Evolutionary conservation across 2,888 invertebrate genomes (phyloP).

Genomic region (Harpalus rufipes): DNA sequence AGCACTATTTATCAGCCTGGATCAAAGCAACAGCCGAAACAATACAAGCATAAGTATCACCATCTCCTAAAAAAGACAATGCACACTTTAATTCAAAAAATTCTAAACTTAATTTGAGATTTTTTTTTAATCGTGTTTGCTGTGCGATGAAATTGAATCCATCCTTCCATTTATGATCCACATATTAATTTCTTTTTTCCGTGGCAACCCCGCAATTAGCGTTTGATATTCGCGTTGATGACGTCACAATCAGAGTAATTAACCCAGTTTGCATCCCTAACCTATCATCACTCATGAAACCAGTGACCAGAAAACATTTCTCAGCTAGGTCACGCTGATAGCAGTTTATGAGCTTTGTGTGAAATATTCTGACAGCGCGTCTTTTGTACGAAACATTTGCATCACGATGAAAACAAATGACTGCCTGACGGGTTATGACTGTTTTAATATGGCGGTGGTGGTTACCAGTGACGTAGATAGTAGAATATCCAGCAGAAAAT

Average conservation of each 20-base stretch:
- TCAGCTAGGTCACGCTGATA: background rate
- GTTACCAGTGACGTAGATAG: background rate
- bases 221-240: background rate
- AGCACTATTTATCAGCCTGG: too few species aligned
- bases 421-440: background rate
- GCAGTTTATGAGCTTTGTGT: background rate
- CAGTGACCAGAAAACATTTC: constrained; percentile 40
- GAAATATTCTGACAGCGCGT: background rate
- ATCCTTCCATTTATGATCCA: background rate
- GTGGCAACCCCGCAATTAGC: background rate
- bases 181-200: background rate
- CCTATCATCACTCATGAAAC: constrained; percentile 17
- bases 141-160: too few species aligned
- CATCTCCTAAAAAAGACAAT: too few species aligned
- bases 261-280: constrained; percentile 41
- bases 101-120: too few species aligned
- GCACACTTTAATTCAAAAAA: too few species aligned
- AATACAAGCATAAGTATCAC: too few species aligned
- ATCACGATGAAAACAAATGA: background rate
- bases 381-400: constrained; percentile 1
- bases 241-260: constrained; percentile 32
- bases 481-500: background rate
- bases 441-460: background rate
- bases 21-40: too few species aligned
- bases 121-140: too few species aligned